phyloP scores from a whole-genome alignment of 2,888 invertebrate species.

The Malthinus flaveolus region DNA sequence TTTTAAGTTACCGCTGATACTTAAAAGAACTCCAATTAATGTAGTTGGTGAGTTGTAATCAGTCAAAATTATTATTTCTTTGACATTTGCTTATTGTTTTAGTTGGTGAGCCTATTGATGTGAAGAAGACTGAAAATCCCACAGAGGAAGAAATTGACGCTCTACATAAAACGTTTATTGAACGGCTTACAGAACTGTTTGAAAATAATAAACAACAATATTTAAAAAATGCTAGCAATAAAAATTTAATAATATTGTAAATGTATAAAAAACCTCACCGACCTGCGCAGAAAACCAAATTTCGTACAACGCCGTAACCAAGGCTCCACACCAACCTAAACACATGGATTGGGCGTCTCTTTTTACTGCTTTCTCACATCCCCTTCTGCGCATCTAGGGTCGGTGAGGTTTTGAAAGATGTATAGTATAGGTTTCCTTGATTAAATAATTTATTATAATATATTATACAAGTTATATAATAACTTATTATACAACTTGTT shows the following conservation, averaged over 20 bases:
- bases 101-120: conserved; percentile 87
- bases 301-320: too few species aligned
- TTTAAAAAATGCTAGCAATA: conserved; percentile 61
- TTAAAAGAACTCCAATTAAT: conserved; percentile 75
- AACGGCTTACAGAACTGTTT: conserved; percentile 72
- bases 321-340: too few species aligned
- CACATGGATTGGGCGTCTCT: too few species aligned
- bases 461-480: too few species aligned
- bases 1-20: conserved; percentile 88
- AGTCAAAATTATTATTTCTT: not conserved
- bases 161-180: conserved; percentile 75
- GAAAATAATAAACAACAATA: conserved; percentile 82
- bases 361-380: too few species aligned
- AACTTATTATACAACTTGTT: too few species aligned
- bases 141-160: conserved; percentile 73
- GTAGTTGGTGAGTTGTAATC: not conserved
- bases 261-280: too few species aligned
- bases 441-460: too few species aligned
- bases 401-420: too few species aligned
- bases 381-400: too few species aligned
- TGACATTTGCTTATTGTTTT: conserved; percentile 21
- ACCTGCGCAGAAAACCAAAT: too few species aligned
- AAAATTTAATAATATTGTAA: conserved; percentile 14
- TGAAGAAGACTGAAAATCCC: conserved; percentile 72
- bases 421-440: too few species aligned